These are phyloP conservation scores for Laterallus jamaicensis DNA, from an alignment of 2,113 vertebrate species.

Conservation along the genomic window DNA sequence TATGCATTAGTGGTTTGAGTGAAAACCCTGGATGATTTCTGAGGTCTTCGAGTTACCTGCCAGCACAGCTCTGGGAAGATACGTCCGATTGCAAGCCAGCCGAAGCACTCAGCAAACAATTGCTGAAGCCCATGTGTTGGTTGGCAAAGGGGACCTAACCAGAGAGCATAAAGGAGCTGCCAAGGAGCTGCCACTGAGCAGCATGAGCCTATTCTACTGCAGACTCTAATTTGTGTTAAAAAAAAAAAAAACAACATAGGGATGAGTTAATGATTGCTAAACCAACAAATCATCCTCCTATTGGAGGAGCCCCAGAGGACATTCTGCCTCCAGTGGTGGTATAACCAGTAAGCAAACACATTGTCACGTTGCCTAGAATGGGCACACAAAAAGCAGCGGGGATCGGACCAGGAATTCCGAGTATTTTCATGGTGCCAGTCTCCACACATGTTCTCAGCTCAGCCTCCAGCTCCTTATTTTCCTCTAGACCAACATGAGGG, in stretches of 20 bases:
- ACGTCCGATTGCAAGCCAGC: not conserved
- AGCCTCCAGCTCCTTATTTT: slow-evolving; percentile 17
- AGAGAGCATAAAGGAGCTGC: not conserved
- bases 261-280: slow-evolving; percentile 58
- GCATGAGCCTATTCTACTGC: slow-evolving; percentile 28
- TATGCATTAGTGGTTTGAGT: not conserved
- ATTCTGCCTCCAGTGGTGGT: slow-evolving; percentile 40
- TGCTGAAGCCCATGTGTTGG: not conserved
- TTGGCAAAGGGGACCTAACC: not conserved
- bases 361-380: slow-evolving; percentile 38
- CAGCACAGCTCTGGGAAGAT: not conserved
- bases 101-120: not conserved
- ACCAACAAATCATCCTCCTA: slow-evolving; percentile 59
- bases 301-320: slow-evolving; percentile 57
- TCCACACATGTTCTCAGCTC: slow-evolving; percentile 39
- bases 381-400: not conserved
- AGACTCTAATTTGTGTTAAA: not conserved
- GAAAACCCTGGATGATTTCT: not conserved
- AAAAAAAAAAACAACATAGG: slow-evolving; percentile 8
- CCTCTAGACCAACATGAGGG: not conserved
- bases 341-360: slow-evolving; percentile 47
- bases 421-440: slow-evolving; percentile 33
- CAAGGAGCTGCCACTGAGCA: slow-evolving; percentile 35
- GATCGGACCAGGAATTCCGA: not conserved
- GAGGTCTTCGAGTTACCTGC: slow-evolving; percentile 17